Evolutionary conservation across 2,113 vertebrate genomes (phyloP).

Genomic region (Camelus dromedarius): DNA sequence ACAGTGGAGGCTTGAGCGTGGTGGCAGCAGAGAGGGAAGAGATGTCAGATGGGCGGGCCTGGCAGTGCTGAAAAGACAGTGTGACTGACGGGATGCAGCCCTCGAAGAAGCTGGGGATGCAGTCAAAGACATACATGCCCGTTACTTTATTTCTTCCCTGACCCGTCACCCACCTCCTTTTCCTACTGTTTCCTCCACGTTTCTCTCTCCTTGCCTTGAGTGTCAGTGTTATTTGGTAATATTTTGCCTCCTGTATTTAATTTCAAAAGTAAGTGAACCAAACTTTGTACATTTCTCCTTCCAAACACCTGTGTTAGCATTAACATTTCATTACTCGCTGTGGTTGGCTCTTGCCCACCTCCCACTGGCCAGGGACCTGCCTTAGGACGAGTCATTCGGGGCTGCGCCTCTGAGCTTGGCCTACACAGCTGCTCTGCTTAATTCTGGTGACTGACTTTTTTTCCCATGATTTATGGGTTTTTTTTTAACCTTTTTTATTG

Average conservation of each 20-base stretch:
- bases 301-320: not conserved
- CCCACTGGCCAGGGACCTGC: not conserved
- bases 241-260: not conserved
- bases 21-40: not conserved
- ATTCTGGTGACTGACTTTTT: not conserved
- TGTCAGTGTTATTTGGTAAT: conserved; percentile 1
- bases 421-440: not conserved
- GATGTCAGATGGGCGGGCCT: not conserved
- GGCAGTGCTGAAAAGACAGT: not conserved
- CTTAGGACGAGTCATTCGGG: not conserved
- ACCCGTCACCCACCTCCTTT: not conserved
- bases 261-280: conserved; percentile 52
- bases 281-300: conserved; percentile 16
- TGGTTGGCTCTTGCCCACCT: not conserved
- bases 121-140: not conserved
- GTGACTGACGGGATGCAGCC: not conserved
- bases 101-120: not conserved
- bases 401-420: not conserved
- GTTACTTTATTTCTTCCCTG: not conserved
- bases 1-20: not conserved
- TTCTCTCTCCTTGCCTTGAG: conserved; percentile 37
- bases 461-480: not conserved
- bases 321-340: not conserved
- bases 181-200: not conserved
- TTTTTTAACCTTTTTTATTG: too few relatives aligned